These are phyloP conservation scores for Phrynocephalus forsythii DNA, from an alignment of 2,797 vertebrate species.

Conservation along the genomic window DNA sequence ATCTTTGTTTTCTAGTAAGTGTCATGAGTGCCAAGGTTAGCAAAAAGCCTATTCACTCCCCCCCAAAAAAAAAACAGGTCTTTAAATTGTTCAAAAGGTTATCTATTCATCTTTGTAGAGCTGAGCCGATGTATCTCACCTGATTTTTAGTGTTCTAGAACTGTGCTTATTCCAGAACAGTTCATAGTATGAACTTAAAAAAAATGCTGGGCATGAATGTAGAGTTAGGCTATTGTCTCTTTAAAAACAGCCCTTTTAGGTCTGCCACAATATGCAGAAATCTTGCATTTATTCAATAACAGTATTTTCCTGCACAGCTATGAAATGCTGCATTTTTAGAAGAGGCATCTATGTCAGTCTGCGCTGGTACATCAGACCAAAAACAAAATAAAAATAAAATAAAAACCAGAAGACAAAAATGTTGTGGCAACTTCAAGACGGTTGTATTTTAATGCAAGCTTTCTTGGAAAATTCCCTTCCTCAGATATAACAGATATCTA, in stretches of 20 bases:
- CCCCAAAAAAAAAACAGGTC: background rate
- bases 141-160: background rate
- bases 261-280: background rate
- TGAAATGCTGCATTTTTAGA: background rate
- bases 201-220: background rate
- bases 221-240: too few species aligned
- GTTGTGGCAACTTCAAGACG: too few species aligned
- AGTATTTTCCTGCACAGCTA: background rate
- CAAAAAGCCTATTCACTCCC: background rate
- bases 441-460: too few species aligned
- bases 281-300: background rate
- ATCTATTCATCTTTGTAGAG: too few species aligned
- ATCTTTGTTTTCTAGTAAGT: background rate
- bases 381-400: too few species aligned
- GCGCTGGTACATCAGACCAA: too few species aligned
- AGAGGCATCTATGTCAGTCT: too few species aligned
- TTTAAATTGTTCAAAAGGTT: background rate
- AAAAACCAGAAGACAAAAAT: too few species aligned
- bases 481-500: too few species aligned
- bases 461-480: too few species aligned
- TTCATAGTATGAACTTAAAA: background rate
- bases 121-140: background rate
- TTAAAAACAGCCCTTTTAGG: background rate
- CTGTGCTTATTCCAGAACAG: background rate
- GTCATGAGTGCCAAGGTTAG: background rate